Conservation (phyloP, 2,113 vertebrate genomes). For the Trichechus manatus region DNA sequence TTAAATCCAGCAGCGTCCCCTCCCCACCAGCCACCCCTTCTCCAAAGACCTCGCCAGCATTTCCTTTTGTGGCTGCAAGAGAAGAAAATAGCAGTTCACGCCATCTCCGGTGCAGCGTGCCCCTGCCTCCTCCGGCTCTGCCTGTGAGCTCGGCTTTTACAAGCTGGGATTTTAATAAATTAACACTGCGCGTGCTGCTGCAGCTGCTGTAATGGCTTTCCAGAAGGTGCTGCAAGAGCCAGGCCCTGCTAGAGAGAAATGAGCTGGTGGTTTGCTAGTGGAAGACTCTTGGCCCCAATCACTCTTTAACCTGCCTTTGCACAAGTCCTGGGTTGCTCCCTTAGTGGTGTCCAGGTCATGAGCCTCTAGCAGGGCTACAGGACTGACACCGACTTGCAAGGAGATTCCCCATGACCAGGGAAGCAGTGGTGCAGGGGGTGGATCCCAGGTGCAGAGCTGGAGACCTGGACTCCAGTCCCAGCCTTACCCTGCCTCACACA, state of each 20-base stretch:
- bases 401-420: neutral
- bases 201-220: neutral
- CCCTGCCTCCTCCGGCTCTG: slow-evolving; percentile 2
- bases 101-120: neutral
- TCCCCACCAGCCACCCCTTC: slow-evolving; percentile 43
- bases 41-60: slow-evolving; percentile 67
- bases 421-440: neutral
- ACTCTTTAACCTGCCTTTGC: neutral
- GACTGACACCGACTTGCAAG: neutral
- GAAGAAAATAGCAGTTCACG: slow-evolving; percentile 18
- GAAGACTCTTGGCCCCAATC: neutral
- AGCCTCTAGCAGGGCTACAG: neutral
- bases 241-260: neutral
- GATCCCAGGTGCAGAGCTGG: neutral
- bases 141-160: slow-evolving; percentile 15
- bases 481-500: neutral
- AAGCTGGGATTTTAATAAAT: slow-evolving; percentile 68
- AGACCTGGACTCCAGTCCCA: neutral
- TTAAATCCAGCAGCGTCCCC: slow-evolving; percentile 58
- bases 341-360: neutral
- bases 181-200: neutral
- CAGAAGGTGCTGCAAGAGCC: neutral
- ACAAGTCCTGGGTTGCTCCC: neutral
- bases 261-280: neutral
- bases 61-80: slow-evolving; percentile 78